These are phyloP conservation scores for Lamprologus lemairii DNA, from an alignment of 2,113 vertebrate genomes.

Conservation along the genomic window DNA sequence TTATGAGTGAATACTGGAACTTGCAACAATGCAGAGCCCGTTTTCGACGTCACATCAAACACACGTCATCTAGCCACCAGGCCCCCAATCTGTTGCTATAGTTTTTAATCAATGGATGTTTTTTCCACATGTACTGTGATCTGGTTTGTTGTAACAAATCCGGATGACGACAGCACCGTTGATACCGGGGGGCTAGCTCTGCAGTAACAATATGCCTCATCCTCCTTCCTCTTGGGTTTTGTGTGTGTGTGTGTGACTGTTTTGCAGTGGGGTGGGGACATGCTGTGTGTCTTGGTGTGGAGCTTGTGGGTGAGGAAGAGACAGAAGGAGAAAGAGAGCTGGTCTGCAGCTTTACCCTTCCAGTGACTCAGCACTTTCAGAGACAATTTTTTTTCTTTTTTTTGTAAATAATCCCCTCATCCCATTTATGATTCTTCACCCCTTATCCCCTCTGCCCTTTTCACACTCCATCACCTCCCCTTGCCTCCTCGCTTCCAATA, in stretches of 20 bases:
- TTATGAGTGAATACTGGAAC: background rate
- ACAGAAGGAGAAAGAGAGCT: slow-evolving; percentile 34
- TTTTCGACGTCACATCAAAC: background rate
- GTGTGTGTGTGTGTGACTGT: background rate
- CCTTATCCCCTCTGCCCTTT: slow-evolving; percentile 30
- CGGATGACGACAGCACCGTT: background rate
- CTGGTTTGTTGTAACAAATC: background rate
- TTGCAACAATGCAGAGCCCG: background rate
- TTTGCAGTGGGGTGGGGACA: background rate
- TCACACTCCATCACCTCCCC: background rate
- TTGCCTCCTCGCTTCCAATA: background rate
- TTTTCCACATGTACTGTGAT: background rate
- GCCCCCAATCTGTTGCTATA: background rate
- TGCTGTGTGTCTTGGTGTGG: slow-evolving; percentile 32
- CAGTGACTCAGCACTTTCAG: slow-evolving; percentile 62
- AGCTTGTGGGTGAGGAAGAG: slow-evolving; percentile 25
- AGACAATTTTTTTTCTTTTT: background rate
- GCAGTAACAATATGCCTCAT: slow-evolving; percentile 15
- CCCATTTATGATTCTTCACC: slow-evolving; percentile 24
- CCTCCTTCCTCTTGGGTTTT: background rate
- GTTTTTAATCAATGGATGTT: background rate
- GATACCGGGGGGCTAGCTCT: background rate
- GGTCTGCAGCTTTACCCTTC: slow-evolving; percentile 34
- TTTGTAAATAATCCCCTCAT: slow-evolving; percentile 61
- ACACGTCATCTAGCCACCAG: background rate